These are phyloP conservation scores for Agrochola lota DNA, from an alignment of 2,888 invertebrate species.

Conservation along the genomic window DNA sequence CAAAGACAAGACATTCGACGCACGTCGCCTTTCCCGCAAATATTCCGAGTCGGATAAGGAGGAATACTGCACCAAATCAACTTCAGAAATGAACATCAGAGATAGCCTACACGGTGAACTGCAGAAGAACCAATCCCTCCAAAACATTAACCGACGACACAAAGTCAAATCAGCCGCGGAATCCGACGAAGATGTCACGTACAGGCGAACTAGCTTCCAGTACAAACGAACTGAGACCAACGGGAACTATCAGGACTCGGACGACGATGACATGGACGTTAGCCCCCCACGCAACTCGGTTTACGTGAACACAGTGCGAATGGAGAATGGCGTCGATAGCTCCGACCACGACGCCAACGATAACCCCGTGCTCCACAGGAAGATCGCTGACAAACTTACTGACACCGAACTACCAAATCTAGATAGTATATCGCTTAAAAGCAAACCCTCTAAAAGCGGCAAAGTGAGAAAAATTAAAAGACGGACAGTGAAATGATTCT, in stretches of 20 bases:
- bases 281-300: slow-evolving; percentile 68
- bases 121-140: slow-evolving; percentile 87
- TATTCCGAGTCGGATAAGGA: slow-evolving; percentile 87
- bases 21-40: slow-evolving; percentile 73
- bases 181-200: slow-evolving; percentile 83
- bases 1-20: slow-evolving; percentile 60
- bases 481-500: slow-evolving; percentile 88
- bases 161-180: slow-evolving; percentile 75
- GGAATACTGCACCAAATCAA: slow-evolving; percentile 85
- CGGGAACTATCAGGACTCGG: slow-evolving; percentile 83
- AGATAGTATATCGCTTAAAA: slow-evolving; percentile 83
- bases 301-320: slow-evolving; percentile 74
- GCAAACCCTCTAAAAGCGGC: slow-evolving; percentile 77
- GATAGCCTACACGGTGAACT: slow-evolving; percentile 79
- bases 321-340: slow-evolving; percentile 85
- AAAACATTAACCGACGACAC: slow-evolving; percentile 82
- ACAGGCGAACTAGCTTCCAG: slow-evolving; percentile 74
- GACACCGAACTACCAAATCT: slow-evolving; percentile 82
- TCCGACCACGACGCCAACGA: slow-evolving; percentile 86
- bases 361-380: slow-evolving; percentile 72
- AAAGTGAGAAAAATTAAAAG: slow-evolving; percentile 83
- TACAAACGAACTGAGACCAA: slow-evolving; percentile 82
- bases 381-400: slow-evolving; percentile 58
- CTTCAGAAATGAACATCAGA: slow-evolving; percentile 82
- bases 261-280: slow-evolving; percentile 80